phyloP scores from a whole-genome alignment of 2,888 invertebrate genomes.

The Chymomyza fuscimana region DNA sequence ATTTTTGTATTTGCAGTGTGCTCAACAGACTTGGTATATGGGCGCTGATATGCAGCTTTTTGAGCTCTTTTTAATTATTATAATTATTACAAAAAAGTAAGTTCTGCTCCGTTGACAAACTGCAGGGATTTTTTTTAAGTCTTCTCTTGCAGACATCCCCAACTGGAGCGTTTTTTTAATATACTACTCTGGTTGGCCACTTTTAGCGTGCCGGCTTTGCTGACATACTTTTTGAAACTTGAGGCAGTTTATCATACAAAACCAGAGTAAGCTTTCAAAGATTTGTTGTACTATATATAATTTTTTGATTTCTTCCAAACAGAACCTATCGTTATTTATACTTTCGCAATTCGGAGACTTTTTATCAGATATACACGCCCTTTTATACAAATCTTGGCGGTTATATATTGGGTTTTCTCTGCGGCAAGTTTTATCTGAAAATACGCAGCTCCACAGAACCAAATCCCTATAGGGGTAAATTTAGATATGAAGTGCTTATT shows the following conservation, averaged over 20 bases:
- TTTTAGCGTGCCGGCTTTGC: slow-evolving; percentile 47
- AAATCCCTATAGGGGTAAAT: slow-evolving; percentile 33
- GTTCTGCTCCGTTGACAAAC: slow-evolving; percentile 3
- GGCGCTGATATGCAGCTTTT: slow-evolving; percentile 77
- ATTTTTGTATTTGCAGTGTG: slow-evolving; percentile 58
- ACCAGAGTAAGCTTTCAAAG: slow-evolving; percentile 68
- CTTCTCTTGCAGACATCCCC: slow-evolving; percentile 51
- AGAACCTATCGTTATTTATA: slow-evolving; percentile 75
- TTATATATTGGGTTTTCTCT: slow-evolving; percentile 71
- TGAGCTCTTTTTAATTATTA: slow-evolving; percentile 60
- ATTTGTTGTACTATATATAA: background rate
- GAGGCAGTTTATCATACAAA: slow-evolving; percentile 68
- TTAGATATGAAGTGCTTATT: slow-evolving; percentile 50
- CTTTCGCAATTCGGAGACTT: slow-evolving; percentile 66
- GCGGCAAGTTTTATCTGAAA: slow-evolving; percentile 57
- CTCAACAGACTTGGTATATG: slow-evolving; percentile 77
- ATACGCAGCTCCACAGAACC: background rate
- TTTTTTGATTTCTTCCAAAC: background rate
- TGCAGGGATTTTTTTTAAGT: background rate
- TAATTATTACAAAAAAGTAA: slow-evolving; percentile 69
- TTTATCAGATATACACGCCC: slow-evolving; percentile 69
- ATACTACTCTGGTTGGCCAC: slow-evolving; percentile 29
- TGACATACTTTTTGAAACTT: slow-evolving; percentile 66
- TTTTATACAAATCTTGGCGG: slow-evolving; percentile 77
- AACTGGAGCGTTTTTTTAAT: slow-evolving; percentile 42